Conservation (phyloP, 2,113 vertebrate genomes). For the Brevimyrus niger region DNA sequence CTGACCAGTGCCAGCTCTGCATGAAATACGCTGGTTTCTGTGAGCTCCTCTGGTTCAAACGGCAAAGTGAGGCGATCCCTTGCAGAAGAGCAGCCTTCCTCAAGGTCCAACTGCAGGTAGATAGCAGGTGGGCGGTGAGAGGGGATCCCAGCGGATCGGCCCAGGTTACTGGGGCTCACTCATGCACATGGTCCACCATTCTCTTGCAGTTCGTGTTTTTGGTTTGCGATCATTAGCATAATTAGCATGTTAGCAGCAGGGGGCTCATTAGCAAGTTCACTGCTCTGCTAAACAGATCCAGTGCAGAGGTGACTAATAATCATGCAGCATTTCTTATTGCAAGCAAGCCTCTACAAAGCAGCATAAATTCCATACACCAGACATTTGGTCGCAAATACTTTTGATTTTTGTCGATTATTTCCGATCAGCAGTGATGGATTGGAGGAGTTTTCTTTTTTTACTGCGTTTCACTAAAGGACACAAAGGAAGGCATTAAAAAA, state of each 20-base stretch:
- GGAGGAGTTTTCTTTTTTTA: neutral
- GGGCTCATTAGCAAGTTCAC: neutral
- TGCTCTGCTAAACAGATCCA: neutral
- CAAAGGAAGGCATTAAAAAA: neutral
- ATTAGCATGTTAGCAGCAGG: neutral
- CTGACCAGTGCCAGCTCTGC: conserved; percentile 92
- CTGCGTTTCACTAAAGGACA: neutral
- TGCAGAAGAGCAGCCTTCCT: conserved; percentile 78
- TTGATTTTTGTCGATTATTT: neutral
- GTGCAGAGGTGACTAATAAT: neutral
- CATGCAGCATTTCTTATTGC: neutral
- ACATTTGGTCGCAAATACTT: neutral
- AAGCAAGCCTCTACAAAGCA: neutral
- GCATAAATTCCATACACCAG: neutral
- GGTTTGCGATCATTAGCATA: conserved; percentile 11
- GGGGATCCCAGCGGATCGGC: conserved; percentile 50
- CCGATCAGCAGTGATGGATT: neutral
- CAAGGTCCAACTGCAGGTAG: conserved; percentile 81
- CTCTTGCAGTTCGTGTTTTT: neutral
- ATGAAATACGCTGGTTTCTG: conserved; percentile 76
- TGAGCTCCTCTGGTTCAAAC: conserved; percentile 68
- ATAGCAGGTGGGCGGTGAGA: conserved; percentile 24
- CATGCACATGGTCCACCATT: conserved; percentile 1
- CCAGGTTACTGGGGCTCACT: conserved; percentile 51
- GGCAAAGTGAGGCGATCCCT: conserved; percentile 70